Evolutionary conservation across 1,140 invertebrate species (phyloP), one percentile per base, ranked within the genome.

Genomic region (Saccostrea cuccullata): DNA sequence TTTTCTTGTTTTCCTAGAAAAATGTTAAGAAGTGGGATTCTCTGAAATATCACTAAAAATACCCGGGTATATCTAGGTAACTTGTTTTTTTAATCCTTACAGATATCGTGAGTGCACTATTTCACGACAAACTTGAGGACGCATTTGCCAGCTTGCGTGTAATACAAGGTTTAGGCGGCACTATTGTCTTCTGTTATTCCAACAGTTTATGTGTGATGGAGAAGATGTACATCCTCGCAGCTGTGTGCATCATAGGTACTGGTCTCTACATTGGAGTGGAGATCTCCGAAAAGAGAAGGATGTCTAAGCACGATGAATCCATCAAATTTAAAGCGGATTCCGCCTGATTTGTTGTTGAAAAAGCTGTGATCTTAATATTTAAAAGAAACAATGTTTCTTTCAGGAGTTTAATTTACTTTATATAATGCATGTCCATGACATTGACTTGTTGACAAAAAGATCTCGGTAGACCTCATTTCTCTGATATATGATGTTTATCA

Each of bases 41-140:
- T 47, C 47, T 47, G 47, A 47, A 47, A 3, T 47, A 5, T 47
- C 5, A 47, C 5, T 47, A 47, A 47, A 47, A 47, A 47, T 36
- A 36, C 30, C 30, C 30, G 30, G 30, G 9, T 6, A 47, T 9
- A 47, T 8, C 47, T 8, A 47, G 56, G 23, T 86, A 30, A 64
- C 55, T 84, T 83, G 58, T 84, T 30, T 13, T 86, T 30, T 47
- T 30, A n/a, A 77, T 12, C 47, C 60, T 3, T n/a, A 26, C 73
- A 94, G 94, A 91, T 88, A 83, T 94, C 70, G 88, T 93, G 55
- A 93, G 93, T 2, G 83, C 89, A 3, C 40, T 93, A 55, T 94
- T 94, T 83, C 86, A 88, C 13, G 89, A 92, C 30, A 89, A 92
- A 55, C 91, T 91, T 30, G 94, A 94, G 77, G 90, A 93, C 56